phyloP scores from a whole-genome alignment of 2,888 invertebrate species.

The Magallana nippona region DNA sequence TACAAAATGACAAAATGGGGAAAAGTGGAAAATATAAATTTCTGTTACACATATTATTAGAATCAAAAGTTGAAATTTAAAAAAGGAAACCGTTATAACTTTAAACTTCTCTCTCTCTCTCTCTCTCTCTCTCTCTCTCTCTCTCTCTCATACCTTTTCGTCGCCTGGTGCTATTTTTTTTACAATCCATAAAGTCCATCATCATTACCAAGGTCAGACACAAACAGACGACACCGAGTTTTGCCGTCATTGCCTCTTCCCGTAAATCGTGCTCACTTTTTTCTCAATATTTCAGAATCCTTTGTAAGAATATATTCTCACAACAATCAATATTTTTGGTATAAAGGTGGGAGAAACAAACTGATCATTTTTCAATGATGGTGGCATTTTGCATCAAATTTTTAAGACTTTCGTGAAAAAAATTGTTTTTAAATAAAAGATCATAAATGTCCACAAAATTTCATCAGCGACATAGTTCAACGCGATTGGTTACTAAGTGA shows the following conservation, averaged over 20 bases:
- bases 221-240: slow-evolving; percentile 2
- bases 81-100: too few species aligned
- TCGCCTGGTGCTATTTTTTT: slow-evolving; percentile 36
- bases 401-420: slow-evolving; percentile 32
- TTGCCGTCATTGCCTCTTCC: slow-evolving; percentile 25
- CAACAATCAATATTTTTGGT: slow-evolving; percentile 24
- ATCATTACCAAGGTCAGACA: slow-evolving; percentile 24
- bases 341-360: slow-evolving; percentile 14
- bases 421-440: slow-evolving; percentile 29
- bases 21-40: too few species aligned
- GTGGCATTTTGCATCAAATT: slow-evolving; percentile 42
- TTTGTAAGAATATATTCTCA: slow-evolving; percentile 4
- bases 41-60: too few species aligned
- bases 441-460: slow-evolving; percentile 38
- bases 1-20: too few species aligned
- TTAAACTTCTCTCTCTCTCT: slow-evolving; percentile 33
- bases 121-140: slow-evolving; percentile 20
- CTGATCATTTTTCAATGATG: slow-evolving; percentile 33
- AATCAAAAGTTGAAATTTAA: not conserved
- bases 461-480: slow-evolving; percentile 26
- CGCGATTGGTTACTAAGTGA: slow-evolving; percentile 32
- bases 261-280: not conserved
- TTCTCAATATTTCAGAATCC: slow-evolving; percentile 3
- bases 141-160: slow-evolving; percentile 31
- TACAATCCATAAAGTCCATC: slow-evolving; percentile 33